Conservation (phyloP, 2,113 vertebrate genomes). For the Heterotis niloticus region DNA sequence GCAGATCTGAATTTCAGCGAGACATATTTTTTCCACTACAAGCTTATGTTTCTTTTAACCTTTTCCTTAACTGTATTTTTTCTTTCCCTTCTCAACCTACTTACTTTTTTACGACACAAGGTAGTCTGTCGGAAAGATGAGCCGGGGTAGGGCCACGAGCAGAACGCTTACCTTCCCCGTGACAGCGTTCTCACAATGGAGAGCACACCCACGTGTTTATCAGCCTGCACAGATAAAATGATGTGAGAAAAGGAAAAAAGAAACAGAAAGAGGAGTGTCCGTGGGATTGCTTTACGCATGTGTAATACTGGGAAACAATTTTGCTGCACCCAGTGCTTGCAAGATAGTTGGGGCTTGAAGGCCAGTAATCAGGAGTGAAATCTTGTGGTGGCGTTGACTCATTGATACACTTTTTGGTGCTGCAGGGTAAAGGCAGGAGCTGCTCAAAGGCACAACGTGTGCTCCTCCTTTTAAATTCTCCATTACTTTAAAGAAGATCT, state of each 20-base stretch:
- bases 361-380: neutral
- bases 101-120: constrained; percentile 21
- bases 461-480: no score
- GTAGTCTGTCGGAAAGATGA: neutral
- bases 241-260: neutral
- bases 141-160: neutral
- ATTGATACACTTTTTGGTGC: constrained; percentile 5
- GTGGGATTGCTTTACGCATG: constrained; percentile 4
- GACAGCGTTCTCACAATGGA: neutral
- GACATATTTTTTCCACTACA: constrained; percentile 35
- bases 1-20: constrained; percentile 28
- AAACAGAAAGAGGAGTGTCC: neutral
- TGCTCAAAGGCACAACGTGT: no score
- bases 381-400: neutral
- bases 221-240: neutral
- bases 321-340: neutral
- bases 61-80: neutral
- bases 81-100: neutral
- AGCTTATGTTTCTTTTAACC: constrained; percentile 23
- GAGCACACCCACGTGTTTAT: constrained; percentile 15
- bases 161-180: neutral
- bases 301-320: constrained; percentile 20
- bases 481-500: no score
- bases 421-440: neutral
- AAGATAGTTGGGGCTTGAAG: constrained; percentile 1